Evolutionary conservation across 2,888 invertebrate genomes (phyloP).

Genomic region (Pristionchus fissidentatus): DNA sequence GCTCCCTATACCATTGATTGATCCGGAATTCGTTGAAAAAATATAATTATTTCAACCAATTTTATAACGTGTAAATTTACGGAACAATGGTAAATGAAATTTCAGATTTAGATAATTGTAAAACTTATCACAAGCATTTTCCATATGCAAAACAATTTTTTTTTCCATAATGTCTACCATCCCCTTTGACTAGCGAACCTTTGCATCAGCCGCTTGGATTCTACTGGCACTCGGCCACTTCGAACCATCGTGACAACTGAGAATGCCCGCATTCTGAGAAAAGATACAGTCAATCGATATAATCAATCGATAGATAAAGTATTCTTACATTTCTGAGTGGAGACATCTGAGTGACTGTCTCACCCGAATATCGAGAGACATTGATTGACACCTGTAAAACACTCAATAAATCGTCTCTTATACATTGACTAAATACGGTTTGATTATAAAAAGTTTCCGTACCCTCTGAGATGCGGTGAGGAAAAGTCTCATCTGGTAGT

Average conservation of each 20-base stretch:
- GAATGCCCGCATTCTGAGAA: background rate
- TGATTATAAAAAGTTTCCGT: background rate
- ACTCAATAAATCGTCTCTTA: background rate
- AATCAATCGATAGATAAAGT: background rate
- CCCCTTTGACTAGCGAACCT: background rate
- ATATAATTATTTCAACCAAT: no score
- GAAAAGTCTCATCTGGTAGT: background rate
- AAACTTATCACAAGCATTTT: no score
- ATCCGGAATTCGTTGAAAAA: no score
- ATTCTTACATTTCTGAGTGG: background rate
- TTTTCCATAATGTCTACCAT: background rate
- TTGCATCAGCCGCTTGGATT: background rate
- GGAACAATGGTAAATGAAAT: no score
- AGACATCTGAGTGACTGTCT: slow-evolving; percentile 33
- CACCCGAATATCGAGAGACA: slow-evolving; percentile 30
- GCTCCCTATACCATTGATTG: no score
- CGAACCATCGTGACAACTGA: slow-evolving; percentile 25
- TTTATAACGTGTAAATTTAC: no score
- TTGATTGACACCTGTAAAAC: background rate
- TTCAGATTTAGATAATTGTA: no score
- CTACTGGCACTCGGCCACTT: slow-evolving; percentile 16
- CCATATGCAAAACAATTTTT: no score
- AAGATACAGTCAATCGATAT: background rate
- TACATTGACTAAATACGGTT: no score
- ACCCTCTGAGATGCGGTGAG: slow-evolving; percentile 36